Evolutionary conservation across 2,888 invertebrate species (phyloP).

Genomic region (Syrista parreyssii): DNA sequence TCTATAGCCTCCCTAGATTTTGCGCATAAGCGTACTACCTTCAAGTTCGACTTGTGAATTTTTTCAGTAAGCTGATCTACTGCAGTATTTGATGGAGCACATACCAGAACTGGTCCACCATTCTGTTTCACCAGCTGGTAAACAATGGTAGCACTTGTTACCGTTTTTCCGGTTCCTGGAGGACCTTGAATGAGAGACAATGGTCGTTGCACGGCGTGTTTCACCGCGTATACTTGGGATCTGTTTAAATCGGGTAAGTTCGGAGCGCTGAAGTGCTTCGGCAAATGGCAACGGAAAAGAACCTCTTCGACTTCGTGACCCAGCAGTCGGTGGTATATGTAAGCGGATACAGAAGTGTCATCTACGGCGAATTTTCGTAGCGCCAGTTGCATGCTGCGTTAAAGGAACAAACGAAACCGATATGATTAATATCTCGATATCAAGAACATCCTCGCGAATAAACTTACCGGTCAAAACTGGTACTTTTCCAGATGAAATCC

Average conservation of each 20-base stretch:
- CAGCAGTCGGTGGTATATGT: conserved; percentile 95
- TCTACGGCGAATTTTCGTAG: conserved; percentile 96
- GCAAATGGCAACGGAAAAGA: conserved; percentile 89
- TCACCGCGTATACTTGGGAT: conserved; percentile 98
- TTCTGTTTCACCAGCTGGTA: conserved; percentile 96
- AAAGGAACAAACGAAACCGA: conserved; percentile 31
- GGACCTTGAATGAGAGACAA: conserved; percentile 97
- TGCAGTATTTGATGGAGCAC: conserved; percentile 99
- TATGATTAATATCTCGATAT: background rate
- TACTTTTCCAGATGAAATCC: conserved; percentile 99
- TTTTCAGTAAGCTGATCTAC: conserved; percentile 99
- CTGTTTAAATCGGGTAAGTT: conserved; percentile 97
- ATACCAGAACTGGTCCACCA: conserved; percentile 94
- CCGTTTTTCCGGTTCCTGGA: conserved; percentile 98
- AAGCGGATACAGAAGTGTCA: conserved; percentile 95
- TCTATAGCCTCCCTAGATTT: conserved; percentile 98
- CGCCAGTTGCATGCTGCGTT: conserved; percentile 90
- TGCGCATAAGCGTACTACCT: conserved; percentile 93
- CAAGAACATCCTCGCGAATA: background rate
- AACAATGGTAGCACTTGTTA: conserved; percentile 98
- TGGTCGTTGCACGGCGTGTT: conserved; percentile 96
- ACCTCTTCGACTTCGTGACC: conserved; percentile 96
- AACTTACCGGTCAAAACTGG: conserved; percentile 90
- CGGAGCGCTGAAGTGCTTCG: conserved; percentile 97
- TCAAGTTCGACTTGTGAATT: conserved; percentile 96